These are phyloP conservation scores for Morus bassanus DNA, from an alignment of 2,797 vertebrate genomes.

Conservation along the genomic window DNA sequence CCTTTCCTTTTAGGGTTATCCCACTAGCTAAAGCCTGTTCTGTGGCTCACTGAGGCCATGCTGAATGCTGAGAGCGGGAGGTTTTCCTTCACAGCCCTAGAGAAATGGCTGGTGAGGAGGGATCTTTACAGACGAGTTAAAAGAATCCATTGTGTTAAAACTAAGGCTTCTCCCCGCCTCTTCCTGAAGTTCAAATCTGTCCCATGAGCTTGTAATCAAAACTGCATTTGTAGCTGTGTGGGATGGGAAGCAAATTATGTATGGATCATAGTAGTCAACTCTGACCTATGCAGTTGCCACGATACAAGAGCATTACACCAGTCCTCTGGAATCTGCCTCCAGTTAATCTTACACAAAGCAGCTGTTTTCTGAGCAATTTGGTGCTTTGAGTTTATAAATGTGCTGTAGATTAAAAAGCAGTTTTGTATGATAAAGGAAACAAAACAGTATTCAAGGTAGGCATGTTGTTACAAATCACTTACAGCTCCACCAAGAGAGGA, in stretches of 20 bases:
- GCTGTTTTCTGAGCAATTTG: slow-evolving; percentile 54
- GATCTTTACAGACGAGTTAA: neutral
- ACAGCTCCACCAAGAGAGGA: neutral
- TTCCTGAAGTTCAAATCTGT: neutral
- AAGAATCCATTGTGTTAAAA: slow-evolving; percentile 49
- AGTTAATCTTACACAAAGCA: slow-evolving; percentile 21
- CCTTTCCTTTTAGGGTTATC: slow-evolving; percentile 54
- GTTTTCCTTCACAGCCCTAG: neutral
- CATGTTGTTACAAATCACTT: slow-evolving; percentile 6
- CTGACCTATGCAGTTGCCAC: slow-evolving; percentile 53
- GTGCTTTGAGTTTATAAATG: slow-evolving; percentile 43
- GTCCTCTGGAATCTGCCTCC: slow-evolving; percentile 36
- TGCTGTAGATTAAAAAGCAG: slow-evolving; percentile 20
- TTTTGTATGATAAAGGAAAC: slow-evolving; percentile 34
- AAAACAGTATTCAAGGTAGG: slow-evolving; percentile 7
- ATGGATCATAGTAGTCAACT: slow-evolving; percentile 32
- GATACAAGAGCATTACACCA: slow-evolving; percentile 33
- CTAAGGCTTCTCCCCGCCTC: neutral
- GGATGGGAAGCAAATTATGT: slow-evolving; percentile 39
- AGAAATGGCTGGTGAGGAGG: neutral
- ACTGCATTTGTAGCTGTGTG: slow-evolving; percentile 48
- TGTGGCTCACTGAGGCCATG: neutral
- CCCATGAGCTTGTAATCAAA: slow-evolving; percentile 15
- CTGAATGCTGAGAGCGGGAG: neutral
- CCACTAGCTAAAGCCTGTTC: neutral